Evolutionary conservation across 1,140 invertebrate genomes (phyloP).

Genomic region (Drosophila sturtevanti): DNA sequence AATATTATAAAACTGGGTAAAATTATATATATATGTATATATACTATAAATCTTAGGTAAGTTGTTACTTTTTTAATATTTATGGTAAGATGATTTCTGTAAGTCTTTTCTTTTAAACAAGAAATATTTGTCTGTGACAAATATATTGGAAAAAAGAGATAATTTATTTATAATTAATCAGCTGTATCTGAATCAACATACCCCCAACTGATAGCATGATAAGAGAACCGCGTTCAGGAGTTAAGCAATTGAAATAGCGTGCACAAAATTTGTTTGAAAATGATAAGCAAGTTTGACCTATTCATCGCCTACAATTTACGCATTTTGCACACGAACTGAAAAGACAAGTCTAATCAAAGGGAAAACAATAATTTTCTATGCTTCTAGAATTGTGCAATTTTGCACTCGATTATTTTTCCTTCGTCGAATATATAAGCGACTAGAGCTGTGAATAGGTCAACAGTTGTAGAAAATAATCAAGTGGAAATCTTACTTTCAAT

Average conservation of each 20-base stretch:
- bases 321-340: constrained; percentile 63
- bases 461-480: constrained; percentile 41
- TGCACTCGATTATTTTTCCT: constrained; percentile 48
- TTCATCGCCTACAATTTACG: constrained; percentile 17
- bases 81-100: too few relatives aligned
- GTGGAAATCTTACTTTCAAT: constrained; percentile 19
- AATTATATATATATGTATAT: too few relatives aligned
- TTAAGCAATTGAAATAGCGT: constrained; percentile 23
- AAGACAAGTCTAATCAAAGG: constrained; percentile 13
- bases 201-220: constrained; percentile 45
- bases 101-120: too few relatives aligned
- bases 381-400: constrained; percentile 40
- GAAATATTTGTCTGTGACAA: too few relatives aligned
- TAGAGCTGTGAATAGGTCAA: constrained; percentile 23
- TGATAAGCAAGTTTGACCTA: constrained; percentile 24
- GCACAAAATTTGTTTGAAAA: constrained; percentile 49
- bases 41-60: too few relatives aligned
- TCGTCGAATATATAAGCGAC: constrained; percentile 14
- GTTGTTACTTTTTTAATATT: too few relatives aligned
- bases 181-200: constrained; percentile 28
- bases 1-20: too few relatives aligned
- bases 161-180: background rate
- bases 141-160: background rate
- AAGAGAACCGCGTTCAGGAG: constrained; percentile 47
- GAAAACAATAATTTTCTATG: constrained; percentile 24